Percentiles rank a stretch among this genome's conserved stretches.
Conservation (phyloP, 2,888 invertebrate species). For the Polyommatus iphigenia region DNA sequence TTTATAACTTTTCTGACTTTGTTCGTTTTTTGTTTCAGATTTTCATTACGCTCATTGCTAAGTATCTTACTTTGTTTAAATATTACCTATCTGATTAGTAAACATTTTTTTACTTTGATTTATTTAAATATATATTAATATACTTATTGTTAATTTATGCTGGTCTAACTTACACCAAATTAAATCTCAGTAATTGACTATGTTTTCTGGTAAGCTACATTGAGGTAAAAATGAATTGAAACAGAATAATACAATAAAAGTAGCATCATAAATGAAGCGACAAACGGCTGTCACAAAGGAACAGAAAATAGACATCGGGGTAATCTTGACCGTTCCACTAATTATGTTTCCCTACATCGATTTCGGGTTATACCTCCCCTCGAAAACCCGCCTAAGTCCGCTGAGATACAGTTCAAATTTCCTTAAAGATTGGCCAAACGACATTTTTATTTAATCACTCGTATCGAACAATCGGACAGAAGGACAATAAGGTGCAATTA, state of each 20-base stretch:
- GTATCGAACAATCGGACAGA: constrained; percentile 58
- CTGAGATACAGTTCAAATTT: not conserved
- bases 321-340: constrained; percentile 25
- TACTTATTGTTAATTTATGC: no score
- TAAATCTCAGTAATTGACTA: no score
- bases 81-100: no score
- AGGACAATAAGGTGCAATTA: constrained; percentile 64
- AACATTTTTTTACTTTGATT: no score
- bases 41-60: no score
- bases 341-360: constrained; percentile 10
- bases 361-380: not conserved
- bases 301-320: constrained; percentile 3
- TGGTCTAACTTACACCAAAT: no score
- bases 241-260: not conserved
- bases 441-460: constrained; percentile 60
- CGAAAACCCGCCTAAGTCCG: not conserved
- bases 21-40: no score
- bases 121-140: no score
- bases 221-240: no score
- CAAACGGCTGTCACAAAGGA: constrained; percentile 6
- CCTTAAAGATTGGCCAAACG: constrained; percentile 39
- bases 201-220: no score
- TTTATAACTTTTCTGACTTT: not conserved
- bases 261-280: not conserved
- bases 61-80: no score